phyloP scores from a whole-genome alignment of 2,113 vertebrate genomes.

The Danionella cerebrum region DNA sequence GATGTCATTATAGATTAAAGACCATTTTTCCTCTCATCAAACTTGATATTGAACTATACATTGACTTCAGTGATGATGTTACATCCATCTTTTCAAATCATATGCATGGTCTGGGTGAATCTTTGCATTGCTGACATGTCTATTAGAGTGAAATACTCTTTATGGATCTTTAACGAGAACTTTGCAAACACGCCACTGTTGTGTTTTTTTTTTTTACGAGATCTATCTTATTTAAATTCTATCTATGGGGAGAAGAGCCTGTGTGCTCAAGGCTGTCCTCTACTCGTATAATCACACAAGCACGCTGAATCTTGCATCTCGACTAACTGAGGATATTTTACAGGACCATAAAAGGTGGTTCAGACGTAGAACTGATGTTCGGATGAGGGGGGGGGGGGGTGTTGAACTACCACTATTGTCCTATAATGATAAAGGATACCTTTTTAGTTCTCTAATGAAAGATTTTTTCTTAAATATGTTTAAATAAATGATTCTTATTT shows the following conservation, averaged over 20 bases:
- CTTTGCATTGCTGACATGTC: neutral
- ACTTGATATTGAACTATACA: neutral
- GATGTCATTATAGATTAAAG: neutral
- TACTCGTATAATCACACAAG: neutral
- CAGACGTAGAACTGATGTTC: too few relatives aligned
- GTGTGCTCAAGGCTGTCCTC: neutral
- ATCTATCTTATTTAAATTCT: slow-evolving; percentile 6
- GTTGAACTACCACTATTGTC: too few relatives aligned
- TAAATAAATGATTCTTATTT: too few relatives aligned
- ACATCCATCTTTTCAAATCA: neutral
- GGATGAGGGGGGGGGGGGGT: too few relatives aligned
- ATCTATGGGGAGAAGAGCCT: neutral
- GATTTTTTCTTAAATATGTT: too few relatives aligned
- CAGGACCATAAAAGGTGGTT: neutral
- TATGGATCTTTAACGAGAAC: neutral
- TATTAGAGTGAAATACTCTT: slow-evolving; percentile 22
- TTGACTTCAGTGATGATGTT: neutral
- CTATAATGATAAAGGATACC: too few relatives aligned
- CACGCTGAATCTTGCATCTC: neutral
- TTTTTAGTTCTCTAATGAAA: too few relatives aligned
- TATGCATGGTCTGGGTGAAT: neutral
- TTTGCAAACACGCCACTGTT: neutral
- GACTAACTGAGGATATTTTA: too few relatives aligned
- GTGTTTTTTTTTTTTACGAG: neutral
- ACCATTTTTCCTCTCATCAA: slow-evolving; percentile 4